Base-by-base conservation (phyloP, 2,888 invertebrate species). In the Tinea semifulvella region DNA sequence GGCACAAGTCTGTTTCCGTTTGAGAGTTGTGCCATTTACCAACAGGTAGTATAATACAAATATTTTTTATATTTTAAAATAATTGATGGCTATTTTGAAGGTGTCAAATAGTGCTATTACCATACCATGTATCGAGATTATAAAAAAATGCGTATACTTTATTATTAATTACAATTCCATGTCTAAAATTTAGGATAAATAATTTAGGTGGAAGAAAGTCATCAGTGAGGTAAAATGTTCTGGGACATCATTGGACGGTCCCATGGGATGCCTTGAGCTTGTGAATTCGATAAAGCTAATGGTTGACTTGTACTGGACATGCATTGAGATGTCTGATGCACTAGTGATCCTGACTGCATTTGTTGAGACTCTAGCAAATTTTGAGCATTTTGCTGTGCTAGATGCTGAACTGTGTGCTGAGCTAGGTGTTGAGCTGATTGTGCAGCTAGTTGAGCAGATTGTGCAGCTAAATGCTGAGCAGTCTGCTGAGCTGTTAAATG, bases 221-320 rank as follows among this genome's bases (percentile, higher is more conserved):
- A n/a, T n/a, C n/a, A 80, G 58, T 80, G 80, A 42, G 80, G 80
- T 49, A 80, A 57, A 52, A 80, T 80, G 53, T 69, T 80, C 54
- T 81, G 80, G 31, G 80, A 76, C 56, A 80, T 80, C 52, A 80
- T 81, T 31, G 80, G 79, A 57, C 36, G 17, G 4, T 36, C 36
- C 22, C 77, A 81, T 61, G 72, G 68, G 46, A 80, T 68, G 18
- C 76, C 54, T 58, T 79, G 80, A 48, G 79, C 67, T 53, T 80
- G 80, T 25, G 80, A 76, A 50, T 77, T 79, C 18, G 76, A 55
- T 51, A 80, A 51, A 45, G 76, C 74, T 71, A 80, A 73, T 8
- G 76, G 70, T 55, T 80, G 80, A 63, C 77, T 79, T 57, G 76
- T 71, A 53, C 71, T 80, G 5, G 80, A 76, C 43, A 80, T 77